Percentiles rank a stretch among this genome's conserved stretches.
phyloP scores from a whole-genome alignment of 2,888 invertebrate species.

The Pyrocoelia pectoralis region DNA sequence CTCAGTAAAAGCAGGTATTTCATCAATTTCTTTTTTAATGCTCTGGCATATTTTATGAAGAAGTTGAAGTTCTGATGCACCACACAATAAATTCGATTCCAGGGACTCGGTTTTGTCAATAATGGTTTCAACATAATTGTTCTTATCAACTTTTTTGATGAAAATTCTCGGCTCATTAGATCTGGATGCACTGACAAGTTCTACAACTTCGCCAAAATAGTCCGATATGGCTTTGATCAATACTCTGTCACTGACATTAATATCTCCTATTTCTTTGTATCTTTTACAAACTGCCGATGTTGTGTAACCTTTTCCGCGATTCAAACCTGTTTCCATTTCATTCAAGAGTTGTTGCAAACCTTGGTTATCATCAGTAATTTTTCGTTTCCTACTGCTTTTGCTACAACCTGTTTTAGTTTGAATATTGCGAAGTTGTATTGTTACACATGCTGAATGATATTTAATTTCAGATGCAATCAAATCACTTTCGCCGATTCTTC shows the following conservation, averaged over 20 bases:
- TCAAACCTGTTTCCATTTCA: neutral
- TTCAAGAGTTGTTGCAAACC: neutral
- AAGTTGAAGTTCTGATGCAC: neutral
- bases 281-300: neutral
- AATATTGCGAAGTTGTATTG: neutral
- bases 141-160: neutral
- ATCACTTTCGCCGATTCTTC: neutral
- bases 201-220: neutral
- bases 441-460: neutral
- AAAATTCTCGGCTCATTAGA: neutral
- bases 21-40: neutral
- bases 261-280: neutral
- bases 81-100: neutral
- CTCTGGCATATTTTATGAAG: neutral
- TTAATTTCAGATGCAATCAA: neutral
- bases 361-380: neutral
- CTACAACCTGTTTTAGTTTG: neutral
- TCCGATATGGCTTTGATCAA: neutral
- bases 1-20: neutral
- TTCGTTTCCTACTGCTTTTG: neutral
- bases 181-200: neutral
- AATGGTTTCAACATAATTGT: neutral
- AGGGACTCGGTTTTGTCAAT: neutral
- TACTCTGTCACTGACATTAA: neutral
- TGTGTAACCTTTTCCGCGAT: neutral